These are phyloP conservation scores for Chondrilla cf. caribensis DNA, from an alignment of 37 sponge, comb jelly and placozoan species.

Conservation along the genomic window DNA sequence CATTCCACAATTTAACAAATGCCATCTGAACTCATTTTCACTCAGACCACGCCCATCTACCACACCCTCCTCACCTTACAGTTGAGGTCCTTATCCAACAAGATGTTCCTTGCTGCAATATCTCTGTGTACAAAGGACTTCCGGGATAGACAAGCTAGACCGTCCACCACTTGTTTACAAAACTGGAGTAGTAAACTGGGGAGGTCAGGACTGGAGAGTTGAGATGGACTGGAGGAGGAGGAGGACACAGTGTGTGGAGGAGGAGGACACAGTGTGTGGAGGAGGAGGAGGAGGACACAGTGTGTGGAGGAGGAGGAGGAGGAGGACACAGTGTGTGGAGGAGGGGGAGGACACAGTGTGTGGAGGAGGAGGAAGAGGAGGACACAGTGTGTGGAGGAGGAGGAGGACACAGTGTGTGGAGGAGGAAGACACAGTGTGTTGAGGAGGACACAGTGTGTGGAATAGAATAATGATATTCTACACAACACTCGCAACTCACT, in stretches of 20 bases:
- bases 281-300: neutral
- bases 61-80: conserved; percentile 12
- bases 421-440: too few species aligned
- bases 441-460: too few species aligned
- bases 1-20: too few species aligned
- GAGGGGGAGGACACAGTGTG: neutral
- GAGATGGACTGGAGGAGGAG: neutral
- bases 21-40: neutral
- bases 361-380: too few species aligned
- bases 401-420: neutral
- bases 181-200: conserved; percentile 22
- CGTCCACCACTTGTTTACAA: conserved; percentile 30
- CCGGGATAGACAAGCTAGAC: conserved; percentile 14
- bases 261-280: neutral
- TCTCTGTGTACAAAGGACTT: conserved; percentile 42
- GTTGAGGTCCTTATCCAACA: conserved; percentile 20
- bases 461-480: too few species aligned
- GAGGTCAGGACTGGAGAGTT: neutral
- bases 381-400: too few species aligned
- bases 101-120: conserved; percentile 32
- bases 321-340: too few species aligned
- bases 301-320: too few species aligned
- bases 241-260: neutral
- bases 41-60: neutral
- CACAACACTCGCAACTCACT: neutral